phyloP scores from a whole-genome alignment of 2,797 vertebrate species.

The Caiman crocodilus region DNA sequence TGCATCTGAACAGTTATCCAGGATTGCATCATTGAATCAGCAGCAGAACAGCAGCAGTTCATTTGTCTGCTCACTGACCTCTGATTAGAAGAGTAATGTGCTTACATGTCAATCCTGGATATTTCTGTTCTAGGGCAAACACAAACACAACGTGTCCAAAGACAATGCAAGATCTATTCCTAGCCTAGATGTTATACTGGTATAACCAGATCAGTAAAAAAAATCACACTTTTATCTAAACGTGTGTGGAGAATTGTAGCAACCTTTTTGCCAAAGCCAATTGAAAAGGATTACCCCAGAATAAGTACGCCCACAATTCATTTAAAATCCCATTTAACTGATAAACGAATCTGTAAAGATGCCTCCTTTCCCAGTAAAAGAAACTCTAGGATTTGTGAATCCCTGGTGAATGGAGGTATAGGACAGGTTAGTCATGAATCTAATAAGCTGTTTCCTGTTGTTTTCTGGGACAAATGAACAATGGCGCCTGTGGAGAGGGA shows the following conservation, averaged over 20 bases:
- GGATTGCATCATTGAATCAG: too few species aligned
- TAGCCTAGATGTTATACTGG: neutral
- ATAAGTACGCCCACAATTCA: neutral
- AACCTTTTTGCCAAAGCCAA: too few species aligned
- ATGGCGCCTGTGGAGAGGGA: neutral
- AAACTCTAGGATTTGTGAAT: neutral
- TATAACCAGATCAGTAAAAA: neutral
- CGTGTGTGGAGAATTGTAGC: too few species aligned
- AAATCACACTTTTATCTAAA: too few species aligned
- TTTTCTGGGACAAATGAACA: neutral
- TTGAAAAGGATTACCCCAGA: neutral
- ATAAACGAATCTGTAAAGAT: neutral
- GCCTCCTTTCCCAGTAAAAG: neutral
- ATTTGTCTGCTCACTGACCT: too few species aligned
- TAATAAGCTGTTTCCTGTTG: neutral
- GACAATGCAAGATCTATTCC: neutral
- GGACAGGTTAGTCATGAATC: neutral
- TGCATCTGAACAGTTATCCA: too few species aligned
- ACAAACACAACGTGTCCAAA: too few species aligned
- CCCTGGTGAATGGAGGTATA: neutral
- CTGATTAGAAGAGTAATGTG: too few species aligned
- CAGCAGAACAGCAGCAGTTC: too few species aligned
- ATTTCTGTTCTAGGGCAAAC: too few species aligned
- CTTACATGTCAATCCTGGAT: too few species aligned
- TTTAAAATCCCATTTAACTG: neutral